Conservation (phyloP, 2,888 invertebrate genomes). For the Acleris sparsana region DNA sequence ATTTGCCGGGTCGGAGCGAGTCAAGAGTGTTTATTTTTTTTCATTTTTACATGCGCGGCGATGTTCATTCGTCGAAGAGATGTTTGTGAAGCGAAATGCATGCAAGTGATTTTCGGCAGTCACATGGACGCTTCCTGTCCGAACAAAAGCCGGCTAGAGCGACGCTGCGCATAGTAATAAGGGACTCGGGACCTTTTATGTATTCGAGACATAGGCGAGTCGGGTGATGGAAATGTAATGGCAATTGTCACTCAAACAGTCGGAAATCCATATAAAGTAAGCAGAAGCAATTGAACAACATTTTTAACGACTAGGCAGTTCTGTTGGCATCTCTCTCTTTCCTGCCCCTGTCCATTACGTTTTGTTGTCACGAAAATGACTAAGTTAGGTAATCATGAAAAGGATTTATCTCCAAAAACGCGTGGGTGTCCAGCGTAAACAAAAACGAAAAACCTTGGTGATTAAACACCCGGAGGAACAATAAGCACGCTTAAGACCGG, state of each 20-base stretch:
- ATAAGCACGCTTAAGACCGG: conserved; percentile 34
- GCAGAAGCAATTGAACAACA: conserved; percentile 47
- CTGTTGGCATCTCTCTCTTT: conserved; percentile 6
- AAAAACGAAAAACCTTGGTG: conserved; percentile 28
- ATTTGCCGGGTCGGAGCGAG: conserved; percentile 66
- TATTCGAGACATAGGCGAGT: conserved; percentile 63
- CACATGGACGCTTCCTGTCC: conserved; percentile 77
- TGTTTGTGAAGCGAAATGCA: conserved; percentile 62
- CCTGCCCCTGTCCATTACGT: conserved; percentile 1
- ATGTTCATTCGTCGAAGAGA: conserved; percentile 61
- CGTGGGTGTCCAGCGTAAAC: conserved; percentile 29
- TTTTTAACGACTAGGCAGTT: conserved; percentile 2
- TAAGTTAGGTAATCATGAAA: conserved; percentile 19
- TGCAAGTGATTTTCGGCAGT: conserved; percentile 72
- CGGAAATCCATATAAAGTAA: conserved; percentile 71
- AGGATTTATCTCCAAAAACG: conserved; percentile 17
- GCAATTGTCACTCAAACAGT: conserved; percentile 73
- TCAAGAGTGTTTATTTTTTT: conserved; percentile 62
- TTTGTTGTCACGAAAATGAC: conserved; percentile 2
- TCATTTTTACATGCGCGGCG: conserved; percentile 57
- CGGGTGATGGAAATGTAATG: conserved; percentile 71
- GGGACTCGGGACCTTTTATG: conserved; percentile 54
- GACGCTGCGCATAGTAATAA: conserved; percentile 73
- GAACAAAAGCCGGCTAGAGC: conserved; percentile 76
- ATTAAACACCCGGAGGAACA: conserved; percentile 32